A percentile compares a stretch with the other conserved stretches of the same genome.
These are phyloP conservation scores for Poecilia picta DNA, from an alignment of 2,797 vertebrate species.

Conservation along the genomic window DNA sequence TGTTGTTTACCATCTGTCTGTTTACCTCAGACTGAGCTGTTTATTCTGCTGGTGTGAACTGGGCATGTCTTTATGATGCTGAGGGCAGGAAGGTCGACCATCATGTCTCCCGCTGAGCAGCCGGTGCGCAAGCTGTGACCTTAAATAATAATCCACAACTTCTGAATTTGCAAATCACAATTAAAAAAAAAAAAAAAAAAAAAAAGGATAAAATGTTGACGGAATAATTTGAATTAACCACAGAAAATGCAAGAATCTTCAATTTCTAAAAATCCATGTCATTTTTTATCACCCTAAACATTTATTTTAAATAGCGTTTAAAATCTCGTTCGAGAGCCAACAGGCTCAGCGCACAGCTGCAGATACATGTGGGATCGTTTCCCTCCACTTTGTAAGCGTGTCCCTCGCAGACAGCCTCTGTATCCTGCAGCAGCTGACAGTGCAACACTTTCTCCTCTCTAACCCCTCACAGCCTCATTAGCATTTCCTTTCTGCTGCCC, in stretches of 20 bases:
- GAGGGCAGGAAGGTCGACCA: constrained; percentile 1
- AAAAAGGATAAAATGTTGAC: no score
- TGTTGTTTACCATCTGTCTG: not conserved
- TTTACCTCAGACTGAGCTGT: not conserved
- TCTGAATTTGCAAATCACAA: not conserved
- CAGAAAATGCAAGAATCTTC: not conserved
- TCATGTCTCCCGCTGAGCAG: constrained; percentile 6
- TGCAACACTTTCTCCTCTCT: constrained; percentile 45
- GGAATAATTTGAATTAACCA: not conserved
- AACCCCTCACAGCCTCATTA: constrained; percentile 72
- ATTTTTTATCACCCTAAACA: not conserved
- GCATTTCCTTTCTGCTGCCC: constrained; percentile 81
- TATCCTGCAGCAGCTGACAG: constrained; percentile 41
- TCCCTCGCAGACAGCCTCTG: constrained; percentile 8
- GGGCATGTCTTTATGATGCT: constrained; percentile 2
- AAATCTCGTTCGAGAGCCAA: not conserved
- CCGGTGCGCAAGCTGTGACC: constrained; percentile 1
- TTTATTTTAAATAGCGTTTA: not conserved
- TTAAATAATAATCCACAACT: not conserved
- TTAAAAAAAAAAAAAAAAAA: not conserved
- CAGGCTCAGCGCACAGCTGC: not conserved
- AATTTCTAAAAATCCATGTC: not conserved
- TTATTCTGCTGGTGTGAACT: constrained; percentile 4
- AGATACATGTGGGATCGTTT: not conserved
- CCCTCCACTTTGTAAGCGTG: not conserved